phyloP scores from a whole-genome alignment of 2,113 vertebrate species.

The Anarrhichthys ocellatus region DNA sequence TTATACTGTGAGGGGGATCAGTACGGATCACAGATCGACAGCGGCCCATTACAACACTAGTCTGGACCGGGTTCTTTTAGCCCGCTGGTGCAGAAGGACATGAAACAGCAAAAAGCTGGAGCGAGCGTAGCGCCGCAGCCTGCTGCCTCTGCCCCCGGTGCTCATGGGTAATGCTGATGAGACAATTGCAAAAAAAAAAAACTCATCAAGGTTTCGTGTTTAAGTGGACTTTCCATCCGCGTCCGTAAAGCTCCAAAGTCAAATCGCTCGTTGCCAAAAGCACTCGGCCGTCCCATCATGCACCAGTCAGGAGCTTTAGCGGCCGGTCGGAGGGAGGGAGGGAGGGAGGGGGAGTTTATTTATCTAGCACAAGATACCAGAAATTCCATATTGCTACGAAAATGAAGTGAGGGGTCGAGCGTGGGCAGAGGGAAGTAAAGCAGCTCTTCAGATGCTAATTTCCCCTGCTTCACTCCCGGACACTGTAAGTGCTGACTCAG shows the following conservation, averaged over 20 bases:
- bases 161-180: constrained; percentile 34
- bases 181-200: constrained; percentile 14
- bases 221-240: constrained; percentile 32
- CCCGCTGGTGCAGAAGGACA: not conserved
- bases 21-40: too few relatives aligned
- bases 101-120: constrained; percentile 8
- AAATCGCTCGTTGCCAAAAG: constrained; percentile 18
- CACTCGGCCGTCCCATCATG: constrained; percentile 36
- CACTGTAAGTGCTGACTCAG: constrained; percentile 70
- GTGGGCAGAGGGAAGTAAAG: constrained; percentile 36
- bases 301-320: constrained; percentile 41
- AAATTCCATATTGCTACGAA: constrained; percentile 33
- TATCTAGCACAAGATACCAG: constrained; percentile 49
- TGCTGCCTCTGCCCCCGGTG: not conserved
- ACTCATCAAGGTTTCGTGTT: constrained; percentile 30
- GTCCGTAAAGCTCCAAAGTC: constrained; percentile 20
- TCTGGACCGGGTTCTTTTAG: not conserved
- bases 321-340: not conserved
- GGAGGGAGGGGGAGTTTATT: constrained; percentile 34
- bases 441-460: constrained; percentile 67
- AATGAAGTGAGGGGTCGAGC: constrained; percentile 44
- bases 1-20: too few relatives aligned
- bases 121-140: not conserved
- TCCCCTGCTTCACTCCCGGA: constrained; percentile 57
- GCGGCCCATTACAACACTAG: too few relatives aligned